A percentile compares a stretch with the other conserved stretches of the same genome.
phyloP scores from a whole-genome alignment of 2,797 vertebrate genomes.

The Astyanax mexicanus region DNA sequence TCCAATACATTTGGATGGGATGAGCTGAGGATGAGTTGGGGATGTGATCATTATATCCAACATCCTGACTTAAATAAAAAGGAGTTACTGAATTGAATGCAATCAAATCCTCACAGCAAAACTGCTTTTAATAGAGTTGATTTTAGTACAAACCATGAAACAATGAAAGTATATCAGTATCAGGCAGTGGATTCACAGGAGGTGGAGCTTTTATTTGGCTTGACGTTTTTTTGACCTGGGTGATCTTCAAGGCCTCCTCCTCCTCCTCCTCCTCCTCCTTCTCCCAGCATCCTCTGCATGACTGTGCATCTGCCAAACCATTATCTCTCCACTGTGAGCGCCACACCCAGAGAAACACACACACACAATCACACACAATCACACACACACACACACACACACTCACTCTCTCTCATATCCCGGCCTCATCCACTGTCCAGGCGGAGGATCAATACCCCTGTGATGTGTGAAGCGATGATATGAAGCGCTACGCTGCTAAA shows the following conservation, averaged over 20 bases:
- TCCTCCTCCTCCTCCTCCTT: background rate
- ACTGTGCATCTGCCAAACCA: conserved; percentile 35
- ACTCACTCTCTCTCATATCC: conserved; percentile 6
- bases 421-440: background rate
- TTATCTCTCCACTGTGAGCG: conserved; percentile 41
- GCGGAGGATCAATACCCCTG: conserved; percentile 42
- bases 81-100: no score
- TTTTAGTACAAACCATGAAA: no score
- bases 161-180: no score
- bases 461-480: conserved; percentile 45
- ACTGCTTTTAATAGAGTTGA: no score
- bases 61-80: no score
- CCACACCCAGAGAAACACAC: conserved; percentile 30
- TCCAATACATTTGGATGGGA: no score
- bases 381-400: conserved; percentile 17
- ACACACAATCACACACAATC: conserved; percentile 20
- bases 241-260: background rate
- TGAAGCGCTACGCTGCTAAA: conserved; percentile 18
- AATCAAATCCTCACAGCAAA: no score
- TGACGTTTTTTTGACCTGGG: conserved; percentile 14
- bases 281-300: conserved; percentile 32
- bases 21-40: no score
- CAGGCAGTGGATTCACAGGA: background rate
- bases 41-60: no score
- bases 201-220: conserved; percentile 21